Percentiles rank a stretch among this genome's conserved stretches.
phyloP scores from a whole-genome alignment of 2,888 invertebrate species.

The Geotrupes spiniger region DNA sequence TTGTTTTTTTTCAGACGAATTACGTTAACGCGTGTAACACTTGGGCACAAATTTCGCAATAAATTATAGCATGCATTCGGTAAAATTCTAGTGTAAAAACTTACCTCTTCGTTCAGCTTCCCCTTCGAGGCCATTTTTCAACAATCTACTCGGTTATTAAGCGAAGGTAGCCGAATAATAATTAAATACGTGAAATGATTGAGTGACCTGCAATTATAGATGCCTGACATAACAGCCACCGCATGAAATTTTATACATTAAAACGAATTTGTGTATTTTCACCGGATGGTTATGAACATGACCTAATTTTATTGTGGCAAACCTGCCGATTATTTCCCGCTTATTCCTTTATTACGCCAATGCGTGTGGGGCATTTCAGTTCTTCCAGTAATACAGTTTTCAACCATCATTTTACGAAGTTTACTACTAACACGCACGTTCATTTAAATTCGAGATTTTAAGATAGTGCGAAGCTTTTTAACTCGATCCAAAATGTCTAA shows the following conservation, averaged over 20 bases:
- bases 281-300: no score
- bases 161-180: neutral
- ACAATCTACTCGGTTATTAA: slow-evolving; percentile 13
- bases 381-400: no score
- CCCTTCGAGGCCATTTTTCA: slow-evolving; percentile 45
- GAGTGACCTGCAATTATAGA: no score
- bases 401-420: no score
- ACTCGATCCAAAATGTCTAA: slow-evolving; percentile 40
- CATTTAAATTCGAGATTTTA: no score
- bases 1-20: slow-evolving; percentile 9
- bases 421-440: no score
- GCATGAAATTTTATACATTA: no score
- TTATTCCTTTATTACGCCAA: slow-evolving; percentile 1
- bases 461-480: no score
- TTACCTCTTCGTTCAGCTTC: slow-evolving; percentile 47
- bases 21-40: neutral
- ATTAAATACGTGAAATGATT: neutral
- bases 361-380: no score
- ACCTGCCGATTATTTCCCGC: slow-evolving; percentile 3
- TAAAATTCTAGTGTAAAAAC: slow-evolving; percentile 26
- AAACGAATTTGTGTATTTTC: no score
- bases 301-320: slow-evolving; percentile 7
- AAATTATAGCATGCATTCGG: neutral
- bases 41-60: neutral
- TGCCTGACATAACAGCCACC: no score